These are phyloP conservation scores for Saccopteryx bilineata DNA, from an alignment of 2,113 vertebrate species.

Conservation along the genomic window DNA sequence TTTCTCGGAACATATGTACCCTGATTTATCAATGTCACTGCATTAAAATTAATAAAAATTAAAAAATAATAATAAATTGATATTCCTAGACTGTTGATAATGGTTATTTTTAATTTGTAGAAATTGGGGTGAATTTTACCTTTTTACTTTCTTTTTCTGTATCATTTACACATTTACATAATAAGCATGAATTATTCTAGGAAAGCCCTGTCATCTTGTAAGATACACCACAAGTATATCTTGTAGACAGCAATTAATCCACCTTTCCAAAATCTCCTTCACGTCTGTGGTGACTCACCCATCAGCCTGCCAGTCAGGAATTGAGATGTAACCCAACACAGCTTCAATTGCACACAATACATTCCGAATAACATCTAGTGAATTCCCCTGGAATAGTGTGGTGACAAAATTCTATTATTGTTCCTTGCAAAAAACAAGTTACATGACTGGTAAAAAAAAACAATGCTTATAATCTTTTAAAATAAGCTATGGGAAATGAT, in stretches of 20 bases:
- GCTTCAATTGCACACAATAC: slow-evolving; percentile 34
- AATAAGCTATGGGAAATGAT: neutral
- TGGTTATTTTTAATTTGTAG: neutral
- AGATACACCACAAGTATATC: neutral
- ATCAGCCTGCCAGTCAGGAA: neutral
- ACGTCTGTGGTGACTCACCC: neutral
- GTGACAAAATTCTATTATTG: neutral
- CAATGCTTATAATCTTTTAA: neutral
- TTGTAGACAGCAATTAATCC: neutral
- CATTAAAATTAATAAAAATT: too few relatives aligned
- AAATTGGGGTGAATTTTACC: neutral
- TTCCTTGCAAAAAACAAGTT: neutral
- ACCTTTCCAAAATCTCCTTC: neutral
- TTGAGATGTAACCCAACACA: neutral
- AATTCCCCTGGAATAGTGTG: neutral
- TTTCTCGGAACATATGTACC: too few relatives aligned
- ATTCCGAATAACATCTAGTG: slow-evolving; percentile 24
- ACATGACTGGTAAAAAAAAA: neutral
- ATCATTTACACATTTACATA: neutral
- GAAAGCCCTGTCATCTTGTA: neutral
- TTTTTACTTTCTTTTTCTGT: neutral
- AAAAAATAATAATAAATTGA: too few relatives aligned
- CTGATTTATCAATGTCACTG: too few relatives aligned
- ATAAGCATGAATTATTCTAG: neutral
- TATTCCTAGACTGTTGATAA: neutral